A percentile compares a stretch with the other conserved stretches of the same genome.
Evolutionary conservation across 35 echinoderm and acorn worm genomes (phyloP).

Genomic region (Apostichopus japonicus): DNA sequence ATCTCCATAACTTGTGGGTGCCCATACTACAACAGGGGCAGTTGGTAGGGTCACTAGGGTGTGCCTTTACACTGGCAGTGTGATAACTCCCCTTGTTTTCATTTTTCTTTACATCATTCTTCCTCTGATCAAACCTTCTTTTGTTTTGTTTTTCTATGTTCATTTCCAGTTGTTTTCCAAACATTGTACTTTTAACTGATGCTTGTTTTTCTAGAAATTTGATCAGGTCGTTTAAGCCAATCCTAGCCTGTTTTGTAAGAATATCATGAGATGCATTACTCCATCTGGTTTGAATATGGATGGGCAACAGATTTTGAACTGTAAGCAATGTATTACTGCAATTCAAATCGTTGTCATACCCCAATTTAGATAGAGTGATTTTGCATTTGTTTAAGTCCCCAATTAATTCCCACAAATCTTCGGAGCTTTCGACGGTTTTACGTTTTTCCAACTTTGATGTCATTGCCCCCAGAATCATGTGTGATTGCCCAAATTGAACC

Average conservation of each 20-base stretch:
- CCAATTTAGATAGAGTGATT: slow-evolving; percentile 48
- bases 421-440: not conserved
- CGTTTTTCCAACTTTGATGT: slow-evolving; percentile 14
- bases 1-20: slow-evolving; percentile 41
- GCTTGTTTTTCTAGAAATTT: slow-evolving; percentile 27
- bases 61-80: not conserved
- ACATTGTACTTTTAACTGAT: slow-evolving; percentile 32
- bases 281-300: slow-evolving; percentile 38
- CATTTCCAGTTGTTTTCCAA: slow-evolving; percentile 20
- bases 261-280: slow-evolving; percentile 24
- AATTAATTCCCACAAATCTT: slow-evolving; percentile 39
- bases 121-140: not conserved
- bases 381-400: slow-evolving; percentile 43
- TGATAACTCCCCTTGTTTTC: slow-evolving; percentile 14
- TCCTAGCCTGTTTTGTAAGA: not conserved
- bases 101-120: not conserved
- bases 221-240: slow-evolving; percentile 5
- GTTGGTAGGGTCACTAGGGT: too few relatives aligned
- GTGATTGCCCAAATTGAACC: slow-evolving; percentile 40
- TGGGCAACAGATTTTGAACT: slow-evolving; percentile 47
- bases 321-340: slow-evolving; percentile 44
- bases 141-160: slow-evolving; percentile 22
- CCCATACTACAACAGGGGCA: slow-evolving; percentile 33
- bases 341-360: slow-evolving; percentile 48
- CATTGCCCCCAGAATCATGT: slow-evolving; percentile 36